Evolutionary conservation across 2,888 invertebrate genomes (phyloP).

Genomic region (Nomada fabriciana): DNA sequence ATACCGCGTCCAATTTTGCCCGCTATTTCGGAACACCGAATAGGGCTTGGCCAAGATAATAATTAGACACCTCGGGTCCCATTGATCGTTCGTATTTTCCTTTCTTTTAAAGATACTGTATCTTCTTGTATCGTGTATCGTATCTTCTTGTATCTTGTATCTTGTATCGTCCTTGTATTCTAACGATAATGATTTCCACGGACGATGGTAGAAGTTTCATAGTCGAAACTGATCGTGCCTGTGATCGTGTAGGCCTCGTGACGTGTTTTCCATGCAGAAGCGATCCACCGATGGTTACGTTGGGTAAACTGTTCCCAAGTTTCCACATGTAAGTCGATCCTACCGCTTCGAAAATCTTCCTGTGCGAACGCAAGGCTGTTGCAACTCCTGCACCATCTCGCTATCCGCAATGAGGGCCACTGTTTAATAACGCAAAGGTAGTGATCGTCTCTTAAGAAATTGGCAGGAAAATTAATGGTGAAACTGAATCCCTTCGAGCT

Average conservation of each 20-base stretch:
- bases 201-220: conserved; percentile 14
- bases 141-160: no score
- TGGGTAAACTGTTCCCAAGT: conserved; percentile 74
- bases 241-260: neutral
- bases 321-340: conserved; percentile 76
- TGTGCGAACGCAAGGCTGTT: conserved; percentile 58
- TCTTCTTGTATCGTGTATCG: no score
- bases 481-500: neutral
- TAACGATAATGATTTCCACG: conserved; percentile 6
- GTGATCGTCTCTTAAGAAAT: conserved; percentile 59
- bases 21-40: conserved; percentile 19
- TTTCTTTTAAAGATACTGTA: neutral
- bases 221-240: conserved; percentile 7
- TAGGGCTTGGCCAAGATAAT: conserved; percentile 26
- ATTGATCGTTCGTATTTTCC: neutral
- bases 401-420: conserved; percentile 74
- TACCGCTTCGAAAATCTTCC: conserved; percentile 62
- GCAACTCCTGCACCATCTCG: conserved; percentile 74
- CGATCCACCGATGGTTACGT: conserved; percentile 62
- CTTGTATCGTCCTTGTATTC: neutral
- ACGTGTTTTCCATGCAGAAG: conserved; percentile 29
- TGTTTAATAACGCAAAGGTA: conserved; percentile 62
- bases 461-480: neutral
- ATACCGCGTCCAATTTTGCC: conserved; percentile 24
- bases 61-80: neutral